Base-by-base conservation (phyloP, 1,140 invertebrate species). In the Babylonia areolata region DNA sequence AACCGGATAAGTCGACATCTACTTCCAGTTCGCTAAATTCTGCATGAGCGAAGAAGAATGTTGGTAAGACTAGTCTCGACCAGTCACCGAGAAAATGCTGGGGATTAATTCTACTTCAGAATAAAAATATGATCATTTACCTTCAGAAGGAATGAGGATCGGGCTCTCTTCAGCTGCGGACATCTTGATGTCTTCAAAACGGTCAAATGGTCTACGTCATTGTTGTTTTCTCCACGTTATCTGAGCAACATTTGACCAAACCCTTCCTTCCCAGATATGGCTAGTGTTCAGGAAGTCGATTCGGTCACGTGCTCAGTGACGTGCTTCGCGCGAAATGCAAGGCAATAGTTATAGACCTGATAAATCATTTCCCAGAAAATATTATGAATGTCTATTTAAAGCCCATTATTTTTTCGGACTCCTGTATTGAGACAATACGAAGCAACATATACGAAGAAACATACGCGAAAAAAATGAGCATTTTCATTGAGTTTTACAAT, bases 21-120 rank as follows among this genome's bases (percentile, higher is more conserved):
- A 73, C 71, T 73, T 73, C 71, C 71, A 73, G 71, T 73, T 73
- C 71, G 35, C 71, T 73, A 37, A 73, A 37, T 73, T 15, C 31
- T 73, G 11, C 33, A 35, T 11, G 11, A 73, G 71, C 71, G 71
- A 73, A 73, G 71, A 73, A 73, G 33, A 31, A 35, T 73, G 71
- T 33, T 11, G 28, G 58, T 64, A 35, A n/a, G 71, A 35, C 71
- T 73, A 6, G 31, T 33, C 71, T 73, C 31, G 31, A 73, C 71
- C 31, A 73, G 12, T 33, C 31, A 1, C 20, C 31, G 71, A 37
- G 35, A 73, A 73, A 73, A 17, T 73, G 71, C 31, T 20, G 20
- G 35, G 71, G 58, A 64, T 64, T 64, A 64, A 64, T 23, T 23
- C 58, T 64, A 73, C 12, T 6, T 11, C 12, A 20, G 71, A 37